phyloP scores from a whole-genome alignment of 1,140 invertebrate species.

The Philopotamus ludificatus region DNA sequence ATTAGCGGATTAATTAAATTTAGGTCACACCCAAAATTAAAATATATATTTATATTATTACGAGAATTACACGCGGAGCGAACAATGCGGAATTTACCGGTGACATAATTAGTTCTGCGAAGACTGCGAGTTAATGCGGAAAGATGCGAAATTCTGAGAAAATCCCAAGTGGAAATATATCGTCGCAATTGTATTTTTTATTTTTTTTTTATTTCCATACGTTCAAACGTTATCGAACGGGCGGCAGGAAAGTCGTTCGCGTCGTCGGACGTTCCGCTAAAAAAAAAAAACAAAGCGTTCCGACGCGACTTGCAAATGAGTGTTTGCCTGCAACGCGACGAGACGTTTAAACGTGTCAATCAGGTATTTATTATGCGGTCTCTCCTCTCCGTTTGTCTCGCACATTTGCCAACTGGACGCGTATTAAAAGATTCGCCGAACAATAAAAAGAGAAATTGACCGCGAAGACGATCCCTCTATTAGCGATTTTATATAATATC shows the following conservation, averaged over 20 bases:
- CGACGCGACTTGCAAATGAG: background rate
- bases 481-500: too few species aligned
- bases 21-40: too few species aligned
- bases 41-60: too few species aligned
- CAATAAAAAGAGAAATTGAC: constrained; percentile 24
- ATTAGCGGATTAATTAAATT: too few species aligned
- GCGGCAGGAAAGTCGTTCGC: too few species aligned
- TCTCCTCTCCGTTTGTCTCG: background rate
- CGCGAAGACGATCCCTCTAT: background rate
- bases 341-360: background rate
- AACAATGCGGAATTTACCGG: too few species aligned
- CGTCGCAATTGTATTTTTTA: too few species aligned
- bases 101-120: background rate
- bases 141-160: background rate
- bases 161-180: too few species aligned
- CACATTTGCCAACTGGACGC: background rate
- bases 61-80: too few species aligned
- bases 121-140: background rate
- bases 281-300: background rate
- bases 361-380: background rate
- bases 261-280: too few species aligned
- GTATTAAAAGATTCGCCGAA: constrained; percentile 4
- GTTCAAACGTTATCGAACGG: too few species aligned
- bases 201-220: too few species aligned
- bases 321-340: background rate